Percentiles rank a stretch among this genome's conserved stretches.
Evolutionary conservation across 1,140 invertebrate species (phyloP).

Genomic region (Cotesia vestalis): DNA sequence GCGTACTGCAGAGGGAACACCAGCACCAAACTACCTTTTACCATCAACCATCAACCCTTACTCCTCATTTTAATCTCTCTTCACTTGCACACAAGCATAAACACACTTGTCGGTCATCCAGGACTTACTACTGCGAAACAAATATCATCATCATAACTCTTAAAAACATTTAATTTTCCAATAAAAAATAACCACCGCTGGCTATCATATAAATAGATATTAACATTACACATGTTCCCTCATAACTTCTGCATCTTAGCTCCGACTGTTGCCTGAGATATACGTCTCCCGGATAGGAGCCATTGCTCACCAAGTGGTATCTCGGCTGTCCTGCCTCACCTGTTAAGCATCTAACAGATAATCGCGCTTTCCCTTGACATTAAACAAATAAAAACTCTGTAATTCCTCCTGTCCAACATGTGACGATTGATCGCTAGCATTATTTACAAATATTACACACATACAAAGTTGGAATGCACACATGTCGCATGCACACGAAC

Average conservation of each 20-base stretch:
- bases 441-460: not conserved
- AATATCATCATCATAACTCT: not conserved
- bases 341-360: constrained; percentile 42
- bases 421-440: constrained; percentile 9
- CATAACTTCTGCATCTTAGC: no score
- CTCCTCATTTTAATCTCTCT: not conserved
- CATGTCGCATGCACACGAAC: no score
- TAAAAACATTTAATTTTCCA: not conserved
- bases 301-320: constrained; percentile 47
- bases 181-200: no score
- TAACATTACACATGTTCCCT: no score
- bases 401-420: not conserved
- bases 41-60: not conserved
- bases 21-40: constrained; percentile 27
- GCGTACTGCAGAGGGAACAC: constrained; percentile 41
- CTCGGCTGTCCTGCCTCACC: constrained; percentile 46
- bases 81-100: constrained; percentile 16
- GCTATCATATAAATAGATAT: no score
- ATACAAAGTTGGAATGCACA: not conserved
- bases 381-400: constrained; percentile 1
- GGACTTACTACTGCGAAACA: not conserved
- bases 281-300: constrained; percentile 1
- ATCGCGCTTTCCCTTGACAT: constrained; percentile 25
- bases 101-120: constrained; percentile 6
- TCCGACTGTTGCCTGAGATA: not conserved